Evolutionary conservation across 2,113 vertebrate genomes (phyloP).

Genomic region (Forbesichthys papilliferus): DNA sequence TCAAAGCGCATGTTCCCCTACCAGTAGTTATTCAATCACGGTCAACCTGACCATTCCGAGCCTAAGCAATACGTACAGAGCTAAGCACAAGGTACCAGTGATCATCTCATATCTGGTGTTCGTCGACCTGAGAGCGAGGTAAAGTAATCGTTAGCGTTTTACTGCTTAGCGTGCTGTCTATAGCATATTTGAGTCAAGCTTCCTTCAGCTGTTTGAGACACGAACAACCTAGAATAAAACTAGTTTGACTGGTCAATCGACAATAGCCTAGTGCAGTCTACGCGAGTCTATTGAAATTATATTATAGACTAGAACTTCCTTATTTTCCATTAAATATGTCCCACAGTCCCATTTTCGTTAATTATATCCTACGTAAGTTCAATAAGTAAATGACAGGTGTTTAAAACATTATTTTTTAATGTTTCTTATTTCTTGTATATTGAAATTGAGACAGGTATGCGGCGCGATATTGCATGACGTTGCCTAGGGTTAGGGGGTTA

Average conservation of each 20-base stretch:
- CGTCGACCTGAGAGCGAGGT: constrained; percentile 29
- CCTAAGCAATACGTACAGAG: background rate
- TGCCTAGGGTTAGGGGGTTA: no score
- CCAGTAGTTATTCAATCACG: background rate
- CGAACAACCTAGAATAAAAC: constrained; percentile 4
- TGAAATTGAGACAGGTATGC: no score
- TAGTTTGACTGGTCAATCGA: constrained; percentile 16
- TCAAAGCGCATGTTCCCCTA: constrained; percentile 9
- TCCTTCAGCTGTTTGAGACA: background rate
- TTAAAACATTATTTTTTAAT: no score
- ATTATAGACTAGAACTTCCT: no score
- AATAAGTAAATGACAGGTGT: no score
- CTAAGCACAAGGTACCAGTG: background rate
- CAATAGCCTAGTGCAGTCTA: no score
- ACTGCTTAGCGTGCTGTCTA: background rate
- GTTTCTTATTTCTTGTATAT: no score
- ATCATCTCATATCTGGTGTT: background rate
- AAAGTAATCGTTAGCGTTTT: background rate
- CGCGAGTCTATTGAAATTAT: no score
- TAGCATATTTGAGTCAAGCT: background rate
- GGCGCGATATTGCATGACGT: background rate
- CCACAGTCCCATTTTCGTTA: no score
- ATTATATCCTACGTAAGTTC: no score
- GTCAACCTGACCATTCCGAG: background rate
- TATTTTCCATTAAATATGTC: no score